Conservation (phyloP, 2,888 invertebrate genomes). For the Corbicula japonica region DNA sequence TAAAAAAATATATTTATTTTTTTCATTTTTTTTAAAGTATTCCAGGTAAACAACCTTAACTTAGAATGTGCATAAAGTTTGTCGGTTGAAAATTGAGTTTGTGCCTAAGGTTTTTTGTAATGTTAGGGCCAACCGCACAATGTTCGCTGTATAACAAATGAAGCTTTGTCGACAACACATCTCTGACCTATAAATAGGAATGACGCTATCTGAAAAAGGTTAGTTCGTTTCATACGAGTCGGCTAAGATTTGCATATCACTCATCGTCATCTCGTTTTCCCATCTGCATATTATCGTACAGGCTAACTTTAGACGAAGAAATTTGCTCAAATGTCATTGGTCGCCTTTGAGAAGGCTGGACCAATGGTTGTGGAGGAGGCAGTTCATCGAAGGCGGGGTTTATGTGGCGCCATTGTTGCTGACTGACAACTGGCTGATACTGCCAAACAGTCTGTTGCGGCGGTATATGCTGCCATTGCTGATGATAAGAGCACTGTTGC, state of each 20-base stretch:
- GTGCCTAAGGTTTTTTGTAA: no score
- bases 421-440: constrained; percentile 24
- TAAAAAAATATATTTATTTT: no score
- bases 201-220: no score
- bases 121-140: no score
- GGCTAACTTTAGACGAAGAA: constrained; percentile 81
- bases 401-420: constrained; percentile 42
- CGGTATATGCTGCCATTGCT: constrained; percentile 25
- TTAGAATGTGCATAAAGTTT: no score
- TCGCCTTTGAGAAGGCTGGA: constrained; percentile 79
- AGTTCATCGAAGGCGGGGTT: constrained; percentile 52
- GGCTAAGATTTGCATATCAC: constrained; percentile 17
- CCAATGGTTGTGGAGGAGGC: constrained; percentile 75
- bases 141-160: no score
- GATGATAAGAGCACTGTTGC: constrained; percentile 9
- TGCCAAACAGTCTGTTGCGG: constrained; percentile 45
- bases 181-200: no score
- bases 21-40: no score
- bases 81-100: no score
- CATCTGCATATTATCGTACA: constrained; percentile 81
- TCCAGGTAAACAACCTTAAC: no score
- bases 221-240: no score
- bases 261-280: constrained; percentile 58
- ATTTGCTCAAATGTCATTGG: constrained; percentile 83
- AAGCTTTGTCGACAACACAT: no score